phyloP scores from a whole-genome alignment of 2,797 vertebrate genomes.

The Helostoma temminkii region DNA sequence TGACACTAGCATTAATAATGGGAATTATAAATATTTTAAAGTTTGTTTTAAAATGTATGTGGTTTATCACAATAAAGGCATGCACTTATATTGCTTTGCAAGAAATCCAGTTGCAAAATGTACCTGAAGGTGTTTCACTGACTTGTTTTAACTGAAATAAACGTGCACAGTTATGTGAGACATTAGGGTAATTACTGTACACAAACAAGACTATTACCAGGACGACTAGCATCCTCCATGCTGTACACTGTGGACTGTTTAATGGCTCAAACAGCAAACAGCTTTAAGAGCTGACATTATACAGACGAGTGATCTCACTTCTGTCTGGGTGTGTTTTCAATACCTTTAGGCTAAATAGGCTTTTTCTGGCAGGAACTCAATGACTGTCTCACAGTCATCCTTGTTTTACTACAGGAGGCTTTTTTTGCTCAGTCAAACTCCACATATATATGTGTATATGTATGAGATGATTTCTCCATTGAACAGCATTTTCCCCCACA shows the following conservation, averaged over 20 bases:
- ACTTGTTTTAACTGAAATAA: conserved; percentile 18
- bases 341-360: conserved; percentile 2
- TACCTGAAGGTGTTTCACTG: conserved; percentile 9
- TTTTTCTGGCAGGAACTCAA: neutral
- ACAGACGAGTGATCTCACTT: conserved; percentile 19
- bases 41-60: neutral
- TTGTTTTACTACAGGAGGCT: neutral
- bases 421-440: conserved; percentile 1
- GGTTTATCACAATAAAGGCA: neutral
- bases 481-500: too few species aligned
- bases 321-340: conserved; percentile 16
- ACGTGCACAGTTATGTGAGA: conserved; percentile 22
- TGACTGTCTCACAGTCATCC: neutral
- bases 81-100: neutral
- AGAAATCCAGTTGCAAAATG: neutral
- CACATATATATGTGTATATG: neutral
- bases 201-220: conserved; percentile 23
- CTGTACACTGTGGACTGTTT: conserved; percentile 15
- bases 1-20: neutral
- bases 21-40: neutral
- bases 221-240: conserved; percentile 1
- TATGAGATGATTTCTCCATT: neutral
- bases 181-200: conserved; percentile 28
- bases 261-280: conserved; percentile 25
- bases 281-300: conserved; percentile 16